Conservation (phyloP, 2,797 vertebrate species). For the Pipistrellus pygmaeus region DNA sequence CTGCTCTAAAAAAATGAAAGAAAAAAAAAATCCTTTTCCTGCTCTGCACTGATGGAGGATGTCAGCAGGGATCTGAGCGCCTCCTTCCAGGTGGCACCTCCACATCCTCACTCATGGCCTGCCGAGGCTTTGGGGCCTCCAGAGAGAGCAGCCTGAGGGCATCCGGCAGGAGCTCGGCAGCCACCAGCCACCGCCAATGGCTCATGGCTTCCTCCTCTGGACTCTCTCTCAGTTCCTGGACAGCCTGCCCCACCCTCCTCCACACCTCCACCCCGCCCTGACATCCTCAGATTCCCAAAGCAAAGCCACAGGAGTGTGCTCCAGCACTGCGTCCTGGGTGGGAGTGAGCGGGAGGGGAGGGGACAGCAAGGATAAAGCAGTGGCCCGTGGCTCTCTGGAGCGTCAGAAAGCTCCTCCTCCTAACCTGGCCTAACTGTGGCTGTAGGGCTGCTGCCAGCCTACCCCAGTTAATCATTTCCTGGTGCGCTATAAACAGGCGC, state of each 20-base stretch:
- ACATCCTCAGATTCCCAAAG: fast-evolving
- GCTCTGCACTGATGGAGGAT: neutral
- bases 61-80: neutral
- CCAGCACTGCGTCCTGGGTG: fast-evolving
- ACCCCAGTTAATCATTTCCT: constrained; percentile 61
- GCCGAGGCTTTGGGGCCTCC: neutral
- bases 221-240: neutral
- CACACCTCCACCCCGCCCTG: neutral
- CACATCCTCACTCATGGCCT: fast-evolving
- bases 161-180: neutral
- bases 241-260: neutral
- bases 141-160: neutral
- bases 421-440: neutral
- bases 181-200: fast-evolving
- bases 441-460: neutral
- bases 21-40: neutral
- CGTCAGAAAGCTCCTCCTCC: neutral
- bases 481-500: constrained; percentile 25
- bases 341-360: fast-evolving
- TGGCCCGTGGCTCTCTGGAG: neutral
- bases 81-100: neutral
- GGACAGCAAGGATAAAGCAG: fast-evolving
- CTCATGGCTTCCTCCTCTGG: neutral
- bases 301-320: neutral
- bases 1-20: neutral